phyloP scores from a whole-genome alignment of 2,797 vertebrate genomes.

The Spheniscus humboldti region DNA sequence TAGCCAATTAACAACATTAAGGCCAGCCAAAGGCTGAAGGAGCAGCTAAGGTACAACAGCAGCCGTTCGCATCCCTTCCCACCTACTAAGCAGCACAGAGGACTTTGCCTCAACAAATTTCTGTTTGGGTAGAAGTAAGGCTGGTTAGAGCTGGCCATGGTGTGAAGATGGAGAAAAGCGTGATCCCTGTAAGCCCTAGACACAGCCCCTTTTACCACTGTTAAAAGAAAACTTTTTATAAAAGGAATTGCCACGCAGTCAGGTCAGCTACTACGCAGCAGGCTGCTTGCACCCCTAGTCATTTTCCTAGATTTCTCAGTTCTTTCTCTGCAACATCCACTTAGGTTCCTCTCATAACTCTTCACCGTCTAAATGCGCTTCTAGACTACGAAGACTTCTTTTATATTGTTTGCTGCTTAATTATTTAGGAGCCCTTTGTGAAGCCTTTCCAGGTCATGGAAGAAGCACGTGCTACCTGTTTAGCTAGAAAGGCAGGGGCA shows the following conservation, averaged over 20 bases:
- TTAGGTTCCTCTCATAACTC: neutral
- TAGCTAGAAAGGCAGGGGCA: neutral
- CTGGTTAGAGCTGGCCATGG: neutral
- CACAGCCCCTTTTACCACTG: neutral
- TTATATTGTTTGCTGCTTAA: neutral
- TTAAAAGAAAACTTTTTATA: neutral
- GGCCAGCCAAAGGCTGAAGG: neutral
- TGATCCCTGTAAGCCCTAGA: neutral
- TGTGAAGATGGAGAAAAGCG: neutral
- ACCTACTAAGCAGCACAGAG: neutral
- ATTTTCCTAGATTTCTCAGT: neutral
- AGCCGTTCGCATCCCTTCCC: fast-evolving
- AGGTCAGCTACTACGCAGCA: neutral
- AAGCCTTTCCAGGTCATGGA: neutral
- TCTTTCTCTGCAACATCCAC: neutral
- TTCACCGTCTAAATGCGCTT: neutral
- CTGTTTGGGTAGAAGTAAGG: neutral
- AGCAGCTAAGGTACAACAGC: neutral
- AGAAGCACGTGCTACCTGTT: neutral
- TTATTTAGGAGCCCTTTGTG: neutral
- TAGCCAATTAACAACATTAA: neutral
- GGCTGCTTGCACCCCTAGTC: neutral
- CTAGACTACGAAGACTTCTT: neutral
- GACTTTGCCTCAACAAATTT: neutral
- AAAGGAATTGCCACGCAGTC: neutral